Evolutionary conservation across 2,888 invertebrate genomes (phyloP).

Genomic region (Mylabris sibirica): DNA sequence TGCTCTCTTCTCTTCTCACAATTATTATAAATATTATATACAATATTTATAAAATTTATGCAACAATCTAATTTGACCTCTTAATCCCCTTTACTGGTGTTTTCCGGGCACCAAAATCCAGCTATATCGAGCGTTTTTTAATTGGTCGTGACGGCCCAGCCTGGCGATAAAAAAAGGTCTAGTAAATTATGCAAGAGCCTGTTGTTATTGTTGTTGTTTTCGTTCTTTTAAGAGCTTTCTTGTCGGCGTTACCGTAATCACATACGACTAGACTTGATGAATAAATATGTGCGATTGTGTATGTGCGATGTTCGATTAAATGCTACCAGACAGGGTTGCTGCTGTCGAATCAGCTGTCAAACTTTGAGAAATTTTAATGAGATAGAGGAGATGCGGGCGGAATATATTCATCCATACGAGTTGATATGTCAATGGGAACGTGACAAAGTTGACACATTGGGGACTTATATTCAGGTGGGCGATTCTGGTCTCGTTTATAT

Average conservation of each 20-base stretch:
- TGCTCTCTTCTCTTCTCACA: neutral
- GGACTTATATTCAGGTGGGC: too few species aligned
- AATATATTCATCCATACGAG: slow-evolving; percentile 14
- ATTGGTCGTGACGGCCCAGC: neutral
- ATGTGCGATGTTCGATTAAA: neutral
- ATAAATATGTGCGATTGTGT: neutral
- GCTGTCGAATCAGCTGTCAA: neutral
- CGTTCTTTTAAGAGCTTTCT: neutral
- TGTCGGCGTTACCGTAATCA: too few species aligned
- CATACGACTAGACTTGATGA: neutral
- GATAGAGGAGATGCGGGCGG: slow-evolving; percentile 10
- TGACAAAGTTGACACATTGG: slow-evolving; percentile 1
- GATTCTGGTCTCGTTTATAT: too few species aligned
- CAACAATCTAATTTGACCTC: neutral
- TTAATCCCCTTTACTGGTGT: neutral
- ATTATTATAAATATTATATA: too few species aligned
- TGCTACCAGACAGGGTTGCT: neutral
- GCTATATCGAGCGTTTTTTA: slow-evolving; percentile 9
- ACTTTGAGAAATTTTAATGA: slow-evolving; percentile 11
- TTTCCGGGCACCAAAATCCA: neutral
- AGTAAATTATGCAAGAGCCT: neutral
- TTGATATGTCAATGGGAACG: slow-evolving; percentile 15
- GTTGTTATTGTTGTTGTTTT: neutral
- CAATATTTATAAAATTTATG: neutral
- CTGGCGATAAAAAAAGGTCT: neutral